Conservation (phyloP, 2,797 vertebrate species). For the Crossoptilon crossoptilon region DNA sequence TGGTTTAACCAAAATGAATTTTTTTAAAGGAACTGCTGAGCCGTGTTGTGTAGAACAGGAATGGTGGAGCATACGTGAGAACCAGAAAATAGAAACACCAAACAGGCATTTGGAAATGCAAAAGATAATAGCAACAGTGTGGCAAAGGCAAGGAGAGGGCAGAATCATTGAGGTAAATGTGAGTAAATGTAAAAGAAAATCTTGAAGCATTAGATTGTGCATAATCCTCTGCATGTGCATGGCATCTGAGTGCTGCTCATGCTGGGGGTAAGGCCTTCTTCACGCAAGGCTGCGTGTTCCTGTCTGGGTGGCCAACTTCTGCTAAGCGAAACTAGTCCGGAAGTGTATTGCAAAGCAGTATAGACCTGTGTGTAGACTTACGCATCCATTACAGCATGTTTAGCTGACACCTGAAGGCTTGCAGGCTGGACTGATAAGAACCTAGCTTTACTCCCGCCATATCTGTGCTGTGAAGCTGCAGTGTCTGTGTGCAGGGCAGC, state of each 20-base stretch:
- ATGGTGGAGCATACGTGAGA: not conserved
- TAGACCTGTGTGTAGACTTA: not conserved
- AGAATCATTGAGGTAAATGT: not conserved
- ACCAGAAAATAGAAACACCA: not conserved
- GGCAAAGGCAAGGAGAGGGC: not conserved
- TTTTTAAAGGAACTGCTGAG: not conserved
- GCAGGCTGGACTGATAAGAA: not conserved
- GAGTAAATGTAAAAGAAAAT: not conserved
- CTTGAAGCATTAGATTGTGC: not conserved
- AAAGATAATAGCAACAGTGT: not conserved
- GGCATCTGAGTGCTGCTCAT: not conserved
- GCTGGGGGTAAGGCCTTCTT: not conserved
- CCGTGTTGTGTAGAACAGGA: not conserved
- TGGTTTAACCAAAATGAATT: not conserved
- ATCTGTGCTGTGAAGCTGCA: not conserved
- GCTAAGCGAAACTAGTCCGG: not conserved
- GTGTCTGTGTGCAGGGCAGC: accelerated
- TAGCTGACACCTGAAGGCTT: not conserved
- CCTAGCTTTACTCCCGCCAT: not conserved
- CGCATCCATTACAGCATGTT: not conserved
- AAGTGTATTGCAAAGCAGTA: not conserved
- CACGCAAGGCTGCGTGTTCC: not conserved
- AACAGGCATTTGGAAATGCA: not conserved
- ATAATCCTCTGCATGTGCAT: not conserved
- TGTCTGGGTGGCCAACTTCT: not conserved